A percentile compares a stretch with the other conserved stretches of the same genome.
phyloP scores from a whole-genome alignment of 2,888 invertebrate genomes.

The Epirrhoe tristata region DNA sequence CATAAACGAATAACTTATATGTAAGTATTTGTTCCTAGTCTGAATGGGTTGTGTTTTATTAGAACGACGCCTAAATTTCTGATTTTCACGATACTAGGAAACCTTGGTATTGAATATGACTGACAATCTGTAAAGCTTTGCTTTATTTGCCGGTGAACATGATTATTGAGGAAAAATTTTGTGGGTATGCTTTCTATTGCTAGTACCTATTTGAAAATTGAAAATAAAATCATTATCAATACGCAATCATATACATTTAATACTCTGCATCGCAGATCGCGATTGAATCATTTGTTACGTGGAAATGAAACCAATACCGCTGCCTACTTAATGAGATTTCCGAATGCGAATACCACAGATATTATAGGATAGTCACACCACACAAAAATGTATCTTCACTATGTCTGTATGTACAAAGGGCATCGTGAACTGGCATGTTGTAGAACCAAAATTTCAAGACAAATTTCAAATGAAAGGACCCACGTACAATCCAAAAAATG shows the following conservation, averaged over 20 bases:
- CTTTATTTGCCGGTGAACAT: no score
- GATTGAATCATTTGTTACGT: conserved; percentile 63
- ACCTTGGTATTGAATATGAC: no score
- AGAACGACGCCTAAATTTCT: no score
- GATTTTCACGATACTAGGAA: no score
- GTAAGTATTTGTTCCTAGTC: not conserved
- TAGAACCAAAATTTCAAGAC: no score
- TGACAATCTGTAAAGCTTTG: no score
- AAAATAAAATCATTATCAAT: not conserved
- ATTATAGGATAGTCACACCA: conserved; percentile 3
- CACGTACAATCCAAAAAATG: no score
- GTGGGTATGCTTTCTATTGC: no score
- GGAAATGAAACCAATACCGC: conserved; percentile 60
- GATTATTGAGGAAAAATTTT: no score
- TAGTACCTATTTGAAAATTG: not conserved
- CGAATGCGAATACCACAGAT: conserved; percentile 13
- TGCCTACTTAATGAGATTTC: conserved; percentile 50
- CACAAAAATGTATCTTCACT: not conserved
- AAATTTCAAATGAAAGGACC: no score
- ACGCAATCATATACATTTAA: conserved; percentile 2
- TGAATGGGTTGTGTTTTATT: no score
- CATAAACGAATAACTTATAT: not conserved
- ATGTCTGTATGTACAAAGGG: not conserved
- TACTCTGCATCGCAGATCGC: conserved; percentile 42
- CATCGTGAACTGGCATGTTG: no score